phyloP scores from a whole-genome alignment of 2,888 invertebrate species.

The Macaria liturata region DNA sequence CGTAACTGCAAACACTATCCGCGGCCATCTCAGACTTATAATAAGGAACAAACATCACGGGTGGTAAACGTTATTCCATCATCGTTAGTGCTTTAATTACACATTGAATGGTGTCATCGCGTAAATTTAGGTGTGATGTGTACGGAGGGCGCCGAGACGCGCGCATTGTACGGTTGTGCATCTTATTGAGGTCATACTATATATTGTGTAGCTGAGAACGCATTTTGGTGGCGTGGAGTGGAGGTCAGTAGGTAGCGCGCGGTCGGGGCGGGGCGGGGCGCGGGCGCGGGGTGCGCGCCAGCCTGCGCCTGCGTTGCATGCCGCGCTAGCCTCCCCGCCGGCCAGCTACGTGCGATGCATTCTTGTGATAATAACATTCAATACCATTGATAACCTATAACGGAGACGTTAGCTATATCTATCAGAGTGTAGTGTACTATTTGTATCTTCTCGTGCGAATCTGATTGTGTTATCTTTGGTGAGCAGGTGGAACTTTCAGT shows the following conservation, averaged over 20 bases:
- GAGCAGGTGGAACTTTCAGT: too few relatives aligned
- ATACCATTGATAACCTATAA: constrained; percentile 9
- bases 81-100: constrained; percentile 17
- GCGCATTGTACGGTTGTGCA: constrained; percentile 29
- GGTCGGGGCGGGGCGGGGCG: constrained; percentile 23
- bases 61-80: constrained; percentile 2
- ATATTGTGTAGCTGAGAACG: constrained; percentile 57
- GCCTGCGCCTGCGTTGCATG: constrained; percentile 30
- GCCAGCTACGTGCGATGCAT: constrained; percentile 30
- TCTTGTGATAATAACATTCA: constrained; percentile 18
- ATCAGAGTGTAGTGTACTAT: too few relatives aligned
- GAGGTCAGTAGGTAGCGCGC: constrained; percentile 50
- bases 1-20: constrained; percentile 17
- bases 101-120: constrained; percentile 30
- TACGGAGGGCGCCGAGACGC: constrained; percentile 16
- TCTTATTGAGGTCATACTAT: constrained; percentile 53
- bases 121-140: constrained; percentile 37
- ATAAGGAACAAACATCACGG: neutral
- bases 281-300: constrained; percentile 26
- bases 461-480: too few relatives aligned
- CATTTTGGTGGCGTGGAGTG: constrained; percentile 48
- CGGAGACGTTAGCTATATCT: too few relatives aligned
- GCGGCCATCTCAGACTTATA: neutral
- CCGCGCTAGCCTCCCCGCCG: constrained; percentile 31
- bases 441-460: too few relatives aligned